A percentile compares a stretch with the other conserved stretches of the same genome.
phyloP scores from a whole-genome alignment of 2,888 invertebrate genomes.

The Lochmaea crataegi region DNA sequence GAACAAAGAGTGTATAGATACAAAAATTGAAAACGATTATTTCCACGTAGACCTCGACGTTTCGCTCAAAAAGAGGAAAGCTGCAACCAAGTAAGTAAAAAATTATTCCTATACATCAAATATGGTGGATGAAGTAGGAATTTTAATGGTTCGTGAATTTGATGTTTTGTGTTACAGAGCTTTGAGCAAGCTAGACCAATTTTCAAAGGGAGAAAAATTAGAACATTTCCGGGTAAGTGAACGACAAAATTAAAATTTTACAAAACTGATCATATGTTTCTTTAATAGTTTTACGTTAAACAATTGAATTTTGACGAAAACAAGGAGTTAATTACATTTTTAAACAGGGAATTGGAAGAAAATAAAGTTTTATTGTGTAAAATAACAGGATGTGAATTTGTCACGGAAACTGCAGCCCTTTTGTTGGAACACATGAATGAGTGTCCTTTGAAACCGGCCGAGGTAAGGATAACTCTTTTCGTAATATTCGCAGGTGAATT shows the following conservation, averaged over 20 bases:
- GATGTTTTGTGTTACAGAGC: slow-evolving; percentile 28
- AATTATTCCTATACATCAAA: not conserved
- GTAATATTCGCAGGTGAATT: too few species aligned
- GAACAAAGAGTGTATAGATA: slow-evolving; percentile 12
- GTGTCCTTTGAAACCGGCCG: slow-evolving; percentile 55
- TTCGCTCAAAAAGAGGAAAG: slow-evolving; percentile 41
- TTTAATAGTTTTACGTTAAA: slow-evolving; percentile 47
- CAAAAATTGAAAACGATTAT: slow-evolving; percentile 20
- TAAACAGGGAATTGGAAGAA: slow-evolving; percentile 53
- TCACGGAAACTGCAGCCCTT: slow-evolving; percentile 50
- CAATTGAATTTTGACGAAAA: slow-evolving; percentile 47
- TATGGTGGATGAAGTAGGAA: too few species aligned
- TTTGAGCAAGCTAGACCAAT: slow-evolving; percentile 23
- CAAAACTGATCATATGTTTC: slow-evolving; percentile 3
- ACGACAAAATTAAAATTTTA: not conserved
- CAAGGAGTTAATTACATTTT: slow-evolving; percentile 39
- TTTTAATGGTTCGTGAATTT: not conserved
- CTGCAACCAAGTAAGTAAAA: slow-evolving; percentile 48
- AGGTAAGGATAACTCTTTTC: slow-evolving; percentile 44
- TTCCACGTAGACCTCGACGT: slow-evolving; percentile 29
- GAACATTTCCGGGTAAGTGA: not conserved
- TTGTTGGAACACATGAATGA: slow-evolving; percentile 55
- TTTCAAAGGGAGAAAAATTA: slow-evolving; percentile 11
- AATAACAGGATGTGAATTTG: slow-evolving; percentile 58
- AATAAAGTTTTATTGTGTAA: slow-evolving; percentile 57